Evolutionary conservation across 2,797 vertebrate genomes (phyloP).

Genomic region (Pangasius krempfi): DNA sequence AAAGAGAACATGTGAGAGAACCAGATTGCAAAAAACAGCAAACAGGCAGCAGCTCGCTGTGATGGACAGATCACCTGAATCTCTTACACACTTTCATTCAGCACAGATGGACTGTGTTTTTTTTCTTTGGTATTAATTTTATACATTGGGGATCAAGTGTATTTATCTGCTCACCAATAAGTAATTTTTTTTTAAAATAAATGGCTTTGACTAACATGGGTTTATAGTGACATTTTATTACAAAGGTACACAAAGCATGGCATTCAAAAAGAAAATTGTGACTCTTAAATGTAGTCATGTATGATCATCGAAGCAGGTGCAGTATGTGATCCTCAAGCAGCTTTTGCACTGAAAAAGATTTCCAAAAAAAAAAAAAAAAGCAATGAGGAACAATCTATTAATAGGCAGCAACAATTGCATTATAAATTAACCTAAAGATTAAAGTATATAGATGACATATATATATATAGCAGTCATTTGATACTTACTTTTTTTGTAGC

Average conservation of each 20-base stretch:
- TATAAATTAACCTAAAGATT: not conserved
- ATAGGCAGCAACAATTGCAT: not conserved
- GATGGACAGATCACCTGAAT: conserved; percentile 11
- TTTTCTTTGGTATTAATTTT: not conserved
- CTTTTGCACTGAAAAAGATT: conserved; percentile 83
- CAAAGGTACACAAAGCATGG: conserved; percentile 2
- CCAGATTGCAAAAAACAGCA: not conserved
- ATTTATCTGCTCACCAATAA: not conserved
- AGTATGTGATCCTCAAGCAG: conserved; percentile 92
- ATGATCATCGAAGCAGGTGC: conserved; percentile 74
- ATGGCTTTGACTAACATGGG: not conserved
- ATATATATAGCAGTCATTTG: not conserved
- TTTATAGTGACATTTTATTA: conserved; percentile 26
- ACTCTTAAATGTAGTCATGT: not conserved
- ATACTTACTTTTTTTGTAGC: conserved; percentile 86
- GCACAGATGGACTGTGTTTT: not conserved
- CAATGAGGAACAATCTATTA: not conserved
- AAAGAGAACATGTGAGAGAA: conserved; percentile 52
- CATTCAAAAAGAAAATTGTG: not conserved
- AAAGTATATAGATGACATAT: not conserved
- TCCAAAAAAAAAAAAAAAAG: not conserved
- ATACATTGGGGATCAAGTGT: not conserved
- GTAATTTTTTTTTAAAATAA: not conserved
- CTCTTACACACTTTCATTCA: not conserved
- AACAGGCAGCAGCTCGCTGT: not conserved